These are phyloP conservation scores for Accipiter virgatus DNA, from an alignment of 2,113 vertebrate species.

Conservation along the genomic window DNA sequence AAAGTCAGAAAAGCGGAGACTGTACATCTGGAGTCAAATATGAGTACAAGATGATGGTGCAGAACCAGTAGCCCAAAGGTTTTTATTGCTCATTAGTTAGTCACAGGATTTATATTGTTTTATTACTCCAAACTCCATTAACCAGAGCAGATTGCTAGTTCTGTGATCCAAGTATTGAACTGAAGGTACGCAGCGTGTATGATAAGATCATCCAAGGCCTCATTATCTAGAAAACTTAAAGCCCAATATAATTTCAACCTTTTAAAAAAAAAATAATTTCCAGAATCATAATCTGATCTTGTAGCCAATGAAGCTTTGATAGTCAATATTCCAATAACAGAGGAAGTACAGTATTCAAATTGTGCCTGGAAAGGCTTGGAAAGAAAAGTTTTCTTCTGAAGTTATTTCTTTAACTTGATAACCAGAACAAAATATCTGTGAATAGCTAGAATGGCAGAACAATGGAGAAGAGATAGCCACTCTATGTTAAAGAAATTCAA, in stretches of 20 bases:
- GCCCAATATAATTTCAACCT: not conserved
- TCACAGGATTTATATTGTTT: constrained; percentile 53
- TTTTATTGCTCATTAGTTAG: constrained; percentile 53
- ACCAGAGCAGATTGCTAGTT: constrained; percentile 14
- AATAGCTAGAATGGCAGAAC: not conserved
- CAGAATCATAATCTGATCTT: not conserved
- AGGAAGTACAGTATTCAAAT: not conserved
- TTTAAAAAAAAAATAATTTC: not conserved
- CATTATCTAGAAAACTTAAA: not conserved
- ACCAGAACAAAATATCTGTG: not conserved
- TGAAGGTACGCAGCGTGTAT: not conserved
- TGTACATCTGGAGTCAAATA: constrained; percentile 35
- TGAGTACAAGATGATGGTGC: constrained; percentile 7
- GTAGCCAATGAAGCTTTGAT: not conserved
- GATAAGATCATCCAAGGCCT: not conserved
- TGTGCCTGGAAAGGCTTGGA: not conserved
- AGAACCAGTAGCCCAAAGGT: constrained; percentile 25
- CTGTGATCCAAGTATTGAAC: constrained; percentile 21
- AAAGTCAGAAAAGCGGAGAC: constrained; percentile 27
- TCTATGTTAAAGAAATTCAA: not conserved
- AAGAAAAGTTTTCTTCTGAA: not conserved
- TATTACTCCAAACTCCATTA: constrained; percentile 53
- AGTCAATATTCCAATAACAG: not conserved
- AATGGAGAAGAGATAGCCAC: not conserved
- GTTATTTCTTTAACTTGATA: not conserved